Base-by-base conservation (phyloP, 2,888 invertebrate genomes). In the Latrodectus hesperus region DNA sequence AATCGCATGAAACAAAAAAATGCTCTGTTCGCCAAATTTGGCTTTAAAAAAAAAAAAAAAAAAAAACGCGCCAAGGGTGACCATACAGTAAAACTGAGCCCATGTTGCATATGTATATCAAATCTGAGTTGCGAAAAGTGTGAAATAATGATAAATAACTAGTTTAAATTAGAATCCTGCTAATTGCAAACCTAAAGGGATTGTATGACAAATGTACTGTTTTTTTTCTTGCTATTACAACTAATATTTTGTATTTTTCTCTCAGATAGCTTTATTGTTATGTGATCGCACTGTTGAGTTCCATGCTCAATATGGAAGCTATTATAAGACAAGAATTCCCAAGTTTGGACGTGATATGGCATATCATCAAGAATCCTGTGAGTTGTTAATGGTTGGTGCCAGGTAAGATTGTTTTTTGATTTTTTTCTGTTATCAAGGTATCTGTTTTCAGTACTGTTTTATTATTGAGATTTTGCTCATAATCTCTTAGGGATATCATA, bases 331-430 rank as follows among this genome's bases (percentile, higher is more conserved):
- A 38, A 93, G 99, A 90, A 97, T 99, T 91, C 99, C 99, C 14
- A 95, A 97, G 91, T 98, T 97, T 93, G 99, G 99, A 0, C 94
- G 98, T 90, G 99, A 99, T 92, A 94, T 99, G 93, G 95, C 96
- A 90, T 98, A 97, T 91, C 97, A 98, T 92, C 94, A 94, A 91
- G 95, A 96, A 14, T 95, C 96, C 1, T 97, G 97, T 94, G 99
- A 99, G 93, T 93, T 99, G 79, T 97, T 96, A 93, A 94, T 99
- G 90, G 98, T 96, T 90, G 99, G 98, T 81, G 96, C 96, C 81
- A 96, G 93, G 97, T 97, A 92, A 71, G 92, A 93, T 8, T 68
- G 52, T 17, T 70, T 79, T 71, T 17, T 5, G 38, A 67, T 0
- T 9, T 68, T 14, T 51, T 67, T 67, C 11, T 68, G 22, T 17